phyloP scores from a whole-genome alignment of 92 coral and sea anemone species.

The Parazoanthus darwini region DNA sequence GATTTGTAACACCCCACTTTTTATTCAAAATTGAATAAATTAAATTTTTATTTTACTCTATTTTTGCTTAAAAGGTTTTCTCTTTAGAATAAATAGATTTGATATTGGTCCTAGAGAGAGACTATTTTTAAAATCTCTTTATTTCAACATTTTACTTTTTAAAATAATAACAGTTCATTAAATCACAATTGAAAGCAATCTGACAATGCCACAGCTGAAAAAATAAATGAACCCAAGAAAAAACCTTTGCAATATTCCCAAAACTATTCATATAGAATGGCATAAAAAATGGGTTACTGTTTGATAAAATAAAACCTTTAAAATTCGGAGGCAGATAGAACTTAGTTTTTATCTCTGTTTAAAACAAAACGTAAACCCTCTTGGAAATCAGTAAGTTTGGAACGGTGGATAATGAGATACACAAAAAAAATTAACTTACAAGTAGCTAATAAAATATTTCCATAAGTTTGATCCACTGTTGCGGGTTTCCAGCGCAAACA shows the following conservation, averaged over 20 bases:
- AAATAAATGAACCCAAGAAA: not conserved
- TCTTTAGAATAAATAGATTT: not conserved
- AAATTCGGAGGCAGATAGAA: too few species aligned
- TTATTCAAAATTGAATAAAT: not conserved
- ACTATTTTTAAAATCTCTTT: not conserved
- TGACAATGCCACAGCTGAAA: not conserved
- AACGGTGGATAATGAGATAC: not conserved
- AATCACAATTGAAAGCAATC: not conserved
- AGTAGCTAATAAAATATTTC: constrained; percentile 84
- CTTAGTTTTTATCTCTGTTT: too few species aligned
- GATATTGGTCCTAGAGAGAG: not conserved
- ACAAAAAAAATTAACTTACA: constrained; percentile 55
- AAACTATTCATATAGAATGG: not conserved
- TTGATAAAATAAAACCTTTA: too few species aligned
- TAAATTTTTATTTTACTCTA: too few species aligned
- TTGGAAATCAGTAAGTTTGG: not conserved
- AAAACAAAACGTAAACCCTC: too few species aligned
- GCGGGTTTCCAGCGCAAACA: constrained; percentile 91
- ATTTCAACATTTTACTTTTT: not conserved
- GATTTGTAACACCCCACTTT: not conserved
- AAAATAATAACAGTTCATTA: not conserved
- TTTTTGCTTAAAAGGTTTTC: not conserved
- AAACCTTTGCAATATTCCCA: not conserved
- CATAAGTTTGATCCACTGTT: constrained; percentile 63
- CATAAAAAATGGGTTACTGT: not conserved